Evolutionary conservation across 64 coral and sea anemone species (phyloP), one percentile per base, ranked within the genome.

Genomic region (Actinia equina): DNA sequence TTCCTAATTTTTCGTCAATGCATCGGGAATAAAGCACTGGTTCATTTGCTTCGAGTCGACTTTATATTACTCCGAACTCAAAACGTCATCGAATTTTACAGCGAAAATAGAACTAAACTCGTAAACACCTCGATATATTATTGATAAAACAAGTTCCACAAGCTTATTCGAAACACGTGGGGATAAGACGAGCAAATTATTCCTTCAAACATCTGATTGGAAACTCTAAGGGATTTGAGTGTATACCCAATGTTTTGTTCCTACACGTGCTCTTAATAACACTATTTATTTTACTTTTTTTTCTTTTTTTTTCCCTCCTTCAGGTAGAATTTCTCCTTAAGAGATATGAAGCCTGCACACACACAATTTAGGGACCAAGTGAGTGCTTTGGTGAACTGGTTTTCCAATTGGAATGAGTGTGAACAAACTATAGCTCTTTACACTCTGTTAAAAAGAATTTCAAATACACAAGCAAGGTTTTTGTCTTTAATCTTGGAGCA

Each of bases 341-440:
- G 87, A 88, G 92, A 87, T 44, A 99, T 95, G 93, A 95, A 90
- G 86, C 93, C 97, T 12, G 93, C 93, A 56, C 91, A 92, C 44
- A 99, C 93, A 30, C 86, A 92, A 37, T 99, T 99, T 76, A 91
- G 97, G 20, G 93, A 92, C 86, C 97, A 99, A 95, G 93, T 99
- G 0, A 88, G 89, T 43, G 79, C 97, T 41, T 67, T 99, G 43
- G 93, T 95, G 43, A 86, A 87, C 52, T 99, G 97, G 97, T 99
- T 99, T 83, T 89, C 84, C 15, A 85, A 91, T 60, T 99, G 97
- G 97, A 99, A 99, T 77, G 97, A 99, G 12, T 99, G 97, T 67
- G 97, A 99, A 87, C 90, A 92, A 58, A 99, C 97, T 1, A 99
- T 99, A 18, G 97, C 97, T 10, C 89, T 99, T 43, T 99, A 99